These are phyloP conservation scores for Episyrphus balteatus DNA, from an alignment of 1,140 invertebrate species.

Conservation along the genomic window DNA sequence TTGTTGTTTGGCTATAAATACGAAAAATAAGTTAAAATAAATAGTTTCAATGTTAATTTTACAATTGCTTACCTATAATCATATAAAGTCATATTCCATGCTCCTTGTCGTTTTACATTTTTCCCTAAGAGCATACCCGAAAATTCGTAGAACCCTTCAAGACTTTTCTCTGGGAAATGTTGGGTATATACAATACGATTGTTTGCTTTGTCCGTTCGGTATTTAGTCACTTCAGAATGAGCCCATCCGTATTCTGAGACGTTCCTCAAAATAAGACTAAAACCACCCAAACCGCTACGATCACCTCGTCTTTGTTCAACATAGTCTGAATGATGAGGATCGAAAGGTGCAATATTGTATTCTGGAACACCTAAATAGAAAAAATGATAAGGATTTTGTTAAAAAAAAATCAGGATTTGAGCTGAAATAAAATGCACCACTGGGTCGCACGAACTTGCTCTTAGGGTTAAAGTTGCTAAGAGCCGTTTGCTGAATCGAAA, in stretches of 20 bases:
- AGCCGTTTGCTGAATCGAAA: too few species aligned
- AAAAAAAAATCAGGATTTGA: too few species aligned
- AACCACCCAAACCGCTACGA: slow-evolving; percentile 43
- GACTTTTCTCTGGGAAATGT: slow-evolving; percentile 66
- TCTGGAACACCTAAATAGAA: slow-evolving; percentile 50
- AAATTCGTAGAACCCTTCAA: slow-evolving; percentile 57
- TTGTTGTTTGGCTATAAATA: slow-evolving; percentile 52
- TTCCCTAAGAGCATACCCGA: slow-evolving; percentile 48
- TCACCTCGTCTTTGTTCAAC: slow-evolving; percentile 51
- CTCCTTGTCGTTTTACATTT: slow-evolving; percentile 48
- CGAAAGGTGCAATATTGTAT: slow-evolving; percentile 59
- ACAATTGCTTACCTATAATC: slow-evolving; percentile 43
- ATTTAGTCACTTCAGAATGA: slow-evolving; percentile 61
- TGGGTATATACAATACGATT: slow-evolving; percentile 59
- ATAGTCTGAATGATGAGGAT: slow-evolving; percentile 60
- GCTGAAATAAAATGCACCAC: too few species aligned
- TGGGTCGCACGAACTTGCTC: too few species aligned
- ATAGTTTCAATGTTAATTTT: neutral
- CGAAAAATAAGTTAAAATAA: slow-evolving; percentile 4
- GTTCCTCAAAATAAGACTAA: slow-evolving; percentile 57
- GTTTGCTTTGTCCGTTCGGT: slow-evolving; percentile 56
- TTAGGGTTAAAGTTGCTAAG: too few species aligned
- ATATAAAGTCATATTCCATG: slow-evolving; percentile 62
- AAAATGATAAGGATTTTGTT: neutral
- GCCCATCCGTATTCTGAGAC: slow-evolving; percentile 68